Evolutionary conservation across 2,888 invertebrate genomes (phyloP).

Genomic region (Hetaerina titia): DNA sequence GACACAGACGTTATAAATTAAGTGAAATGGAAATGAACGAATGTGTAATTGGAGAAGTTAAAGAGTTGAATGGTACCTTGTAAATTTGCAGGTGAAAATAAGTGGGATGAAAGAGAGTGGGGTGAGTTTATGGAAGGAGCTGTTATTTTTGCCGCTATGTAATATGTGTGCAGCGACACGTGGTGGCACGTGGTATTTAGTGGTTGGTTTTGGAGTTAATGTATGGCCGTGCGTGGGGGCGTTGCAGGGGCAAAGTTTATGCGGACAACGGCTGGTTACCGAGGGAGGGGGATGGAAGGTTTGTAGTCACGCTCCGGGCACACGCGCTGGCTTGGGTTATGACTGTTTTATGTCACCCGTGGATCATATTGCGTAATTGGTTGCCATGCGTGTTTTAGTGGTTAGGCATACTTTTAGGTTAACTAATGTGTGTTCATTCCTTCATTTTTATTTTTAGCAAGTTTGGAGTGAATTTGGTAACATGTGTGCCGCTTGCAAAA

Average conservation of each 20-base stretch:
- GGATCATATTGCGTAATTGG: slow-evolving; percentile 8
- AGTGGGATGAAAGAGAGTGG: not conserved
- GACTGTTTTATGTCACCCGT: slow-evolving; percentile 20
- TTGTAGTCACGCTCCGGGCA: slow-evolving; percentile 33
- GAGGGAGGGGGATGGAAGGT: not conserved
- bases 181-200: slow-evolving; percentile 57
- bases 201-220: slow-evolving; percentile 57
- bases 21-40: not conserved
- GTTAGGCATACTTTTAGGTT: not conserved
- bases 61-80: slow-evolving; percentile 6
- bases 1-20: too few relatives aligned
- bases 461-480: not conserved
- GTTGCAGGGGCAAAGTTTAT: slow-evolving; percentile 40
- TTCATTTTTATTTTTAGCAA: not conserved
- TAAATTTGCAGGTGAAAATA: not conserved
- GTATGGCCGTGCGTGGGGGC: slow-evolving; percentile 34
- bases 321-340: not conserved
- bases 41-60: not conserved
- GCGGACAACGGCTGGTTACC: slow-evolving; percentile 11
- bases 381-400: slow-evolving; percentile 1
- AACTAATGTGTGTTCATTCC: not conserved
- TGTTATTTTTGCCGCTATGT: slow-evolving; percentile 43
- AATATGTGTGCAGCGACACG: slow-evolving; percentile 54
- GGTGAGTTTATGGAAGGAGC: not conserved
- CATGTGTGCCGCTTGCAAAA: not conserved